These are phyloP conservation scores for Eilema caniola DNA, from an alignment of 2,888 invertebrate genomes.

Conservation along the genomic window DNA sequence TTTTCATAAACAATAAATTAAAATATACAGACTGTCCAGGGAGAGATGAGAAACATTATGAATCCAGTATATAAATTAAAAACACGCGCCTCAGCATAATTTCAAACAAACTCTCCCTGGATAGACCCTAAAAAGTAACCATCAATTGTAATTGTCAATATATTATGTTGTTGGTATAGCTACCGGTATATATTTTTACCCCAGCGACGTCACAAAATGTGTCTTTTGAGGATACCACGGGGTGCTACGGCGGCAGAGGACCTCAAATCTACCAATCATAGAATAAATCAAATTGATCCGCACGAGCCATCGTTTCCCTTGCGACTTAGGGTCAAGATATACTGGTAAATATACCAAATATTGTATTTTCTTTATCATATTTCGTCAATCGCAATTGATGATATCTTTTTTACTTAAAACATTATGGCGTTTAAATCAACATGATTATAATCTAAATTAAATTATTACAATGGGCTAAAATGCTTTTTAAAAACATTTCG, in stretches of 20 bases:
- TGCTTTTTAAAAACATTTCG: conserved; percentile 43
- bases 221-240: too few species aligned
- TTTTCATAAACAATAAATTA: conserved; percentile 62
- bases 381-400: conserved; percentile 27
- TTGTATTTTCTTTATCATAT: not conserved
- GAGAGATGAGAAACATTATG: conserved; percentile 11
- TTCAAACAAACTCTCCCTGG: not conserved
- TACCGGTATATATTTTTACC: not conserved
- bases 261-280: too few species aligned
- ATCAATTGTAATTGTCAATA: conserved; percentile 24
- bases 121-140: conserved; percentile 1
- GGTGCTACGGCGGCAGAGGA: too few species aligned
- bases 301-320: too few species aligned
- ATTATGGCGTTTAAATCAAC: conserved; percentile 63
- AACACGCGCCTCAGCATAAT: not conserved
- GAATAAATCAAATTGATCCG: too few species aligned
- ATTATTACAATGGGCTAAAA: conserved; percentile 53
- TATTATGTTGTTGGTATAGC: not conserved
- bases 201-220: too few species aligned
- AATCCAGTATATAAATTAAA: not conserved
- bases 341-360: not conserved
- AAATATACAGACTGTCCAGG: conserved; percentile 22
- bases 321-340: too few species aligned
- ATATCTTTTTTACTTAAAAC: conserved; percentile 30
- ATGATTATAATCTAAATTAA: conserved; percentile 58